Percentiles rank a stretch among this genome's conserved stretches.
These are phyloP conservation scores for Apis florea DNA, from an alignment of 1,140 invertebrate genomes.

Conservation along the genomic window DNA sequence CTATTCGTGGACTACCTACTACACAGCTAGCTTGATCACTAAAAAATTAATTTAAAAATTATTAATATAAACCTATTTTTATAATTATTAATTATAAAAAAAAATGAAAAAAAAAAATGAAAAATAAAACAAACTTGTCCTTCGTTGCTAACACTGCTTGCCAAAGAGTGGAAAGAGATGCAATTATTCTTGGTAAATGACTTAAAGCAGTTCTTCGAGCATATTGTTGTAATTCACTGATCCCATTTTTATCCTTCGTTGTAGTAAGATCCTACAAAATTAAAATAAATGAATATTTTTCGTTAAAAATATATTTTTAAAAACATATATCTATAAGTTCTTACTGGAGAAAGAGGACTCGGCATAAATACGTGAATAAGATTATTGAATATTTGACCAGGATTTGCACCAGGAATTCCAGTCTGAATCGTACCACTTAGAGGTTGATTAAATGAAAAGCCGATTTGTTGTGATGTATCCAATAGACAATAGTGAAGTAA, in stretches of 20 bases:
- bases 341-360: constrained; percentile 78
- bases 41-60: constrained; percentile 39
- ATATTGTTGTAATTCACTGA: constrained; percentile 81
- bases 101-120: constrained; percentile 17
- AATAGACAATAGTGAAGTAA: constrained; percentile 93
- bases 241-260: constrained; percentile 70
- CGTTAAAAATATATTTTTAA: background rate
- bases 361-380: constrained; percentile 89
- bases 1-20: constrained; percentile 83
- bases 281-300: constrained; percentile 9
- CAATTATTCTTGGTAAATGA: constrained; percentile 91
- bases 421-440: constrained; percentile 77
- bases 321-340: constrained; percentile 20
- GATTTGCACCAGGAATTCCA: constrained; percentile 81
- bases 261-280: constrained; percentile 60
- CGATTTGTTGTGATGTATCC: constrained; percentile 85
- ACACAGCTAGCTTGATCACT: constrained; percentile 79
- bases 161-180: constrained; percentile 91
- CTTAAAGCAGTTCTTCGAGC: constrained; percentile 88
- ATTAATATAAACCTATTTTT: constrained; percentile 22
- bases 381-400: constrained; percentile 89
- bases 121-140: constrained; percentile 75
- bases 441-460: constrained; percentile 83
- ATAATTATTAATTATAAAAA: constrained; percentile 1
- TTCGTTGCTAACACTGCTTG: constrained; percentile 83